Base-by-base conservation (phyloP, 92 coral and sea anemone species). In the Diadumene lineata region DNA sequence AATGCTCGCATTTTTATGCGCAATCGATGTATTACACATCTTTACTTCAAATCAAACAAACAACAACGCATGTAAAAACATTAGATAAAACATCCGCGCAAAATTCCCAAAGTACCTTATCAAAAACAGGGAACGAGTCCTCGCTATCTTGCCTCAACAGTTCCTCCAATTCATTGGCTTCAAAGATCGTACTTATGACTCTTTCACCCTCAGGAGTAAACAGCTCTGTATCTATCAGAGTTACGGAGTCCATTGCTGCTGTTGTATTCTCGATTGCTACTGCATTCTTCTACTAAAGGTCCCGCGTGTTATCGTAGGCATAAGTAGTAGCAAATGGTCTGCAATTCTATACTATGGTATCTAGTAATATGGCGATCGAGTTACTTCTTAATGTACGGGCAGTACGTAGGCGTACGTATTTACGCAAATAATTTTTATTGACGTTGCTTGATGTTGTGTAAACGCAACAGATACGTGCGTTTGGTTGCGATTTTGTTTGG, bases 161-260 rank as follows among this genome's bases (percentile, higher is more conserved):
- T 30, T 78, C 82, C 48, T 78, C 82, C 82, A 78, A 32, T 43
- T 78, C 82, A 38, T 78, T 51, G 0, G 64, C 76, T 68, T 78
- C 82, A 63, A 78, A 78, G 23, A 78, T 78, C 17, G 72, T 69
- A 28, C 82, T 78, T n/a, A 78, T 78, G 0, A 78, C 82, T 53
- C 82, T 46, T 44, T 78, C 82, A 23, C 82, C 82, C 28, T 78
- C 82, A 3, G 82, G 75, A 11, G 82, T 32, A 55, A 78, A 78
- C 29, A 66, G 38, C 27, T 78, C 82, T 0, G 65, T 33, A 11
- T 74, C 79, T 43, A 74, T 31, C 11, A 46, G 62, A 32, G 25
- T 34, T 43, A 53, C 26, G 4, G 56, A 21, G 61, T 27, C 79
- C 68, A 62, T 62, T 19, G n/a, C 68, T 62, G 13, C 68, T n/a